These are phyloP conservation scores for Leptocoma aspasia DNA, from an alignment of 2,113 vertebrate genomes.

Conservation along the genomic window DNA sequence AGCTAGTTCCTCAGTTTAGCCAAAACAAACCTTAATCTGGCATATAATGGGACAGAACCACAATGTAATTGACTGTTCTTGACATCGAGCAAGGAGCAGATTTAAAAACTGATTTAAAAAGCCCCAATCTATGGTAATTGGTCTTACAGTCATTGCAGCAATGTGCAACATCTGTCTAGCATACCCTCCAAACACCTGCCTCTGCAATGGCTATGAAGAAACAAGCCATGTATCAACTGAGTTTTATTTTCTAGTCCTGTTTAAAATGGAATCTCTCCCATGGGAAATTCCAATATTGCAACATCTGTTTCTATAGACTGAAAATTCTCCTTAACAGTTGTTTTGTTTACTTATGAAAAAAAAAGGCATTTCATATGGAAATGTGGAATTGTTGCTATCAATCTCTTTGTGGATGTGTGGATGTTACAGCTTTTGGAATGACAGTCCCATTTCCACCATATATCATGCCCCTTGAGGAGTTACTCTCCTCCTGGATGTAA, in stretches of 20 bases:
- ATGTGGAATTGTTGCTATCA: not conserved
- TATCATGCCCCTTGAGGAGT: not conserved
- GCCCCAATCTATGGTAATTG: not conserved
- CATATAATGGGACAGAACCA: not conserved
- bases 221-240: not conserved
- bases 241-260: slow-evolving; percentile 29
- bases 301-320: slow-evolving; percentile 45
- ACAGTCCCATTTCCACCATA: not conserved
- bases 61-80: not conserved
- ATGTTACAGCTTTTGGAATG: not conserved
- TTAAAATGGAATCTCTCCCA: slow-evolving; percentile 23
- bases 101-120: not conserved
- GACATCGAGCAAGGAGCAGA: not conserved
- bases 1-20: not conserved
- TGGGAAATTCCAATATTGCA: slow-evolving; percentile 28
- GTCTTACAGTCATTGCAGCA: not conserved
- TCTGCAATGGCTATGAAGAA: not conserved
- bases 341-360: not conserved
- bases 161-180: not conserved
- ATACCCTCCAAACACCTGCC: not conserved
- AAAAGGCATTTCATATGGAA: not conserved
- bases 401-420: not conserved
- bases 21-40: not conserved
- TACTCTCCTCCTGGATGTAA: not conserved
- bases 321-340: not conserved